Evolutionary conservation across 2,888 invertebrate species (phyloP), one percentile per base, ranked within the genome.

Genomic region (Apodemia arnacis): DNA sequence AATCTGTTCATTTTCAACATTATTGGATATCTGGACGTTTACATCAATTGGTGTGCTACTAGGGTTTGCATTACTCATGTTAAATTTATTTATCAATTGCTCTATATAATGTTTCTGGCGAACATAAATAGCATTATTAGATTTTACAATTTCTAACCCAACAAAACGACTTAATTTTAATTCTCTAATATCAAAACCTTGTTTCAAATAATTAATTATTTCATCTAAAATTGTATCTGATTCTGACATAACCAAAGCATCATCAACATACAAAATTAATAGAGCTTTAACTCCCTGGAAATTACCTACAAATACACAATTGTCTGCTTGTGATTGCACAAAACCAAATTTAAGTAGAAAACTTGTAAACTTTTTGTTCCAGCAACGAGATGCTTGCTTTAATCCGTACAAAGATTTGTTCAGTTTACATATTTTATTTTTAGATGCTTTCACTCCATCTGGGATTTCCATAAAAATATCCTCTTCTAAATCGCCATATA

Each of bases 261-360:
- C 94, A 87, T 95, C 94, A 21, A 95, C 95, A 94, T 91, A 94
- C 5, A 94, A 73, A 38, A 94, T 83, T 84, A 94, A 73, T 1
- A 89, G 83, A 13, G 92, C 87, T 86, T 93, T 94, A 15, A 80
- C 34, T 0, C 54, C n/a, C 76, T 92, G 21, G 75, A 93, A 92
- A 70, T 49, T 10, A n/a, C 93, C 89, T 49, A 94, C 49, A 89
- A 44, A 95, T 66, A 95, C 59, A 93, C 93, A 94, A 77, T 84
- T 83, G 66, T 93, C 91, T 73, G 92, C 84, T 21, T 91, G 80
- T 80, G 80, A 93, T 44, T 88, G 82, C 21, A 82, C 72, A 88
- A 93, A 94, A 90, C 92, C 93, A 93, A 78, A 93, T 41, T 82
- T 79, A 0, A 13, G 21, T 18, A 95, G 63, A 89, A 93, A 92